Percentiles rank a stretch among this genome's conserved stretches.
These are phyloP conservation scores for Cheilosia vulpina DNA, from an alignment of 2,888 invertebrate genomes.

Conservation along the genomic window DNA sequence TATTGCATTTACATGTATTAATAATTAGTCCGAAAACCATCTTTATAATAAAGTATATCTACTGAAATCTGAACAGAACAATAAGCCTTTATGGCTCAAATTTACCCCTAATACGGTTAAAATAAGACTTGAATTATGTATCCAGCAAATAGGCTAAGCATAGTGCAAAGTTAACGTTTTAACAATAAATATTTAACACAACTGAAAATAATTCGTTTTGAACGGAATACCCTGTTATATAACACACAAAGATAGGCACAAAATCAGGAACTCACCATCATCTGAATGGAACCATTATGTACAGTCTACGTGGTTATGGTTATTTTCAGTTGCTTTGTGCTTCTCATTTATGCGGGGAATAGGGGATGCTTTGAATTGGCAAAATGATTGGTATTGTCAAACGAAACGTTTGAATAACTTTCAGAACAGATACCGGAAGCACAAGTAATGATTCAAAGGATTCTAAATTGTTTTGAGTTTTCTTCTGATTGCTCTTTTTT, in stretches of 20 bases:
- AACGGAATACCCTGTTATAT: constrained; percentile 45
- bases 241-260: constrained; percentile 26
- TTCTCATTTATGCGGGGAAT: constrained; percentile 32
- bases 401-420: constrained; percentile 67
- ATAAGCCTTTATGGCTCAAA: too few relatives aligned
- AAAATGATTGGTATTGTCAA: constrained; percentile 68
- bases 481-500: constrained; percentile 70
- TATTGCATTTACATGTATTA: too few relatives aligned
- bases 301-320: constrained; percentile 58
- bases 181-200: not conserved
- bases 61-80: too few relatives aligned
- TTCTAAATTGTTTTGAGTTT: constrained; percentile 80
- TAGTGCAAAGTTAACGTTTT: too few relatives aligned
- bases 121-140: too few relatives aligned
- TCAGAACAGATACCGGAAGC: constrained; percentile 78
- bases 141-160: too few relatives aligned
- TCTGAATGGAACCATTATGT: constrained; percentile 58
- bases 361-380: constrained; percentile 55
- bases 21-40: too few relatives aligned
- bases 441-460: constrained; percentile 82
- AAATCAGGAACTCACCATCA: constrained; percentile 40
- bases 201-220: not conserved
- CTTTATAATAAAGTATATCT: too few relatives aligned
- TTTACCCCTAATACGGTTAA: too few relatives aligned
- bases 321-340: constrained; percentile 53